A percentile compares a stretch with the other conserved stretches of the same genome.
Evolutionary conservation across 2,113 vertebrate species (phyloP).

Genomic region (Paramormyrops kingsleyae): DNA sequence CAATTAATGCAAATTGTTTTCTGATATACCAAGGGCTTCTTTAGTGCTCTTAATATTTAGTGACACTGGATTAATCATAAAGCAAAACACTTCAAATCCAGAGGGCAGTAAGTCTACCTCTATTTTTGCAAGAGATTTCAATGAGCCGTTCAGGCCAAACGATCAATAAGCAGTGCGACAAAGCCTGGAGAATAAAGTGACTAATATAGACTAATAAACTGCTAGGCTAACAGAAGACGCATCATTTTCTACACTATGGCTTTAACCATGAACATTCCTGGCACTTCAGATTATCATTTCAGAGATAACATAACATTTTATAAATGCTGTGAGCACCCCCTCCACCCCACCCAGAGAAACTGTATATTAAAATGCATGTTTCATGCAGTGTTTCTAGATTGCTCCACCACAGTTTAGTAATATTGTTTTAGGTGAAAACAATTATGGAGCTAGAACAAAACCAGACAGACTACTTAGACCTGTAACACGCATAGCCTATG

Average conservation of each 20-base stretch:
- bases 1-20: not conserved
- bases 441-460: not conserved
- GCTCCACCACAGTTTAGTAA: not conserved
- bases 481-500: not conserved
- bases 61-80: not conserved
- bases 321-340: not conserved
- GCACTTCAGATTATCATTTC: not conserved
- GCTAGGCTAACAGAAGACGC: not conserved
- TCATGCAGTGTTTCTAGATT: not conserved
- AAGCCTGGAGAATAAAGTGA: not conserved
- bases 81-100: not conserved
- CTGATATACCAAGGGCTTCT: not conserved
- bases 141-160: not conserved
- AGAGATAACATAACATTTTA: not conserved
- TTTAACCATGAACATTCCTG: not conserved
- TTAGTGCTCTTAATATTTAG: not conserved
- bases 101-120: not conserved
- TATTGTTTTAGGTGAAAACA: not conserved
- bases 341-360: not conserved
- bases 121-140: not conserved
- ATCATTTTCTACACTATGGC: not conserved
- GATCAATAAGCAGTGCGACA: not conserved
- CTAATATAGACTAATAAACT: not conserved
- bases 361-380: not conserved
- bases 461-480: not conserved